Percentiles rank a stretch among this genome's conserved stretches.
Conservation (phyloP, 2,888 invertebrate species). For the Dynastes tityus region DNA sequence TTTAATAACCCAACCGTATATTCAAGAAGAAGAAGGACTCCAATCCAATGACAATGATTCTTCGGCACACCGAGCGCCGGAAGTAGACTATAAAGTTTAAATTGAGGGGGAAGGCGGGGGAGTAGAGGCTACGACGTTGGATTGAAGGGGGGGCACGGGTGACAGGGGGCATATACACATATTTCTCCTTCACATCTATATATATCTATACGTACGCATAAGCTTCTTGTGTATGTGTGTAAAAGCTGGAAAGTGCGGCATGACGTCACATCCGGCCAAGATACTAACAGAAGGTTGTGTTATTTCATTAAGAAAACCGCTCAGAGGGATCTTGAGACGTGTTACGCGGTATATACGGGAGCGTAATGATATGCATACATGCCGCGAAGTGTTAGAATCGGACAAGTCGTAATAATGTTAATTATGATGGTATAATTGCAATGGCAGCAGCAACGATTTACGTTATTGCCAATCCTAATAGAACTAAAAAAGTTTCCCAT, state of each 20-base stretch:
- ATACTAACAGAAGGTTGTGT: conserved; percentile 47
- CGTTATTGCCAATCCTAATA: too few relatives aligned
- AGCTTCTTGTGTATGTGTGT: conserved; percentile 39
- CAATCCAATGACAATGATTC: conserved; percentile 44
- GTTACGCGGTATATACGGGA: conserved; percentile 4
- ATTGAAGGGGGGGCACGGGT: conserved; percentile 4
- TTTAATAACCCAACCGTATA: conserved; percentile 26
- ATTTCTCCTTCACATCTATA: conserved; percentile 28
- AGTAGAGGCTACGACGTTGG: neutral
- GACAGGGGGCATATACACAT: conserved; percentile 31
- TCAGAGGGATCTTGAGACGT: conserved; percentile 33
- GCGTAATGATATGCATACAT: conserved; percentile 16
- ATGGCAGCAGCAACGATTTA: neutral
- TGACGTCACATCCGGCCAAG: conserved; percentile 55
- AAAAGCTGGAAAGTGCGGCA: conserved; percentile 53
- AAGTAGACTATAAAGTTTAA: conserved; percentile 57
- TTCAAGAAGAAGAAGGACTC: conserved; percentile 23
- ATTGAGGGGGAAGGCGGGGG: conserved; percentile 49
- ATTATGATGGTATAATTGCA: conserved; percentile 7
- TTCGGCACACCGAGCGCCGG: conserved; percentile 50
- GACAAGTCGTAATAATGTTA: conserved; percentile 1
- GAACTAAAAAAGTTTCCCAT: too few relatives aligned
- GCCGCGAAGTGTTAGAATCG: neutral
- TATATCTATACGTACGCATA: conserved; percentile 33
- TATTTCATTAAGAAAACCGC: conserved; percentile 47